Evolutionary conservation across 2,888 invertebrate species (phyloP).

Genomic region (Eupithecia insigniata): DNA sequence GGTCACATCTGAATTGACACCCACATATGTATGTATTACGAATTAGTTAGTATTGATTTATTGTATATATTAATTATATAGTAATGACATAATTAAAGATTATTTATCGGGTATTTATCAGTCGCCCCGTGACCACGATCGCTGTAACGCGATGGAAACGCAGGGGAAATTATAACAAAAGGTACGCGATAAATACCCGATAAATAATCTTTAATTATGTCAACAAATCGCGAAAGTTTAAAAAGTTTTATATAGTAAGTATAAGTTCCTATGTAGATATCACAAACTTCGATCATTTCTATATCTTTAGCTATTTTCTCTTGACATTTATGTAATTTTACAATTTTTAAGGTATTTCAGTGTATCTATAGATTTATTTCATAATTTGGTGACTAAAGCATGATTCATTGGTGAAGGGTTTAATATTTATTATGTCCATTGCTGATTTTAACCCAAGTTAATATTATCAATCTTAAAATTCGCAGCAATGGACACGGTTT

Average conservation of each 20-base stretch:
- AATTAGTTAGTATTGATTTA: not conserved
- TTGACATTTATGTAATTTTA: not conserved
- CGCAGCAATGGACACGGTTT: not conserved
- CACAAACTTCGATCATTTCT: not conserved
- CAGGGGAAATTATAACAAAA: no score
- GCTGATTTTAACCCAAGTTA: not conserved
- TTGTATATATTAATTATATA: not conserved
- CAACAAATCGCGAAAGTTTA: no score
- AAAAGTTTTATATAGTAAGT: no score
- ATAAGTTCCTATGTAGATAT: not conserved
- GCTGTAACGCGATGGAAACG: no score
- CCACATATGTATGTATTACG: not conserved
- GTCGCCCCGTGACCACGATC: no score
- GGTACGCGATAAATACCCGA: no score
- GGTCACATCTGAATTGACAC: no score
- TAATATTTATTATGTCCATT: conserved; percentile 25
- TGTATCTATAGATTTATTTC: not conserved
- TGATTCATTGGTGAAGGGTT: conserved; percentile 37
- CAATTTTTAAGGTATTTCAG: not conserved
- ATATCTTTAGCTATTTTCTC: not conserved
- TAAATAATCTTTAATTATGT: no score
- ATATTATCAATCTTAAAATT: not conserved
- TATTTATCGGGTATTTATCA: no score
- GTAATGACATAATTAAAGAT: no score
- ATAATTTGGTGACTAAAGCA: conserved; percentile 39